Conservation (phyloP, 2,113 vertebrate species). For the Sceloporus undulatus region DNA sequence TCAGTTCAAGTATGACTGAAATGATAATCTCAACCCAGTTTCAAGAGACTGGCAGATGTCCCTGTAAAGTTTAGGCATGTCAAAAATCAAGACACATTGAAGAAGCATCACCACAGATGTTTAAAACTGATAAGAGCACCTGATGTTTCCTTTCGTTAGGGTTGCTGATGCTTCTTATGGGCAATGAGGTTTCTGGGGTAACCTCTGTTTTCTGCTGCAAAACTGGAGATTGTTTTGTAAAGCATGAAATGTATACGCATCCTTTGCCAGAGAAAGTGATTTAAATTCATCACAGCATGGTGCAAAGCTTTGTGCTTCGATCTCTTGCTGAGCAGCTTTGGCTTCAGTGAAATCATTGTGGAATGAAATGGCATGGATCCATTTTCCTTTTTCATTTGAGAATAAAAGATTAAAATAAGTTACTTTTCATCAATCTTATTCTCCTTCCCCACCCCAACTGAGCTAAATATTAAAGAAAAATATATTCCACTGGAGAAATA, state of each 20-base stretch:
- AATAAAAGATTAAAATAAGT: background rate
- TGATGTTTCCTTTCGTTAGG: background rate
- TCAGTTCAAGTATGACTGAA: slow-evolving; percentile 49
- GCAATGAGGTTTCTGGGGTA: background rate
- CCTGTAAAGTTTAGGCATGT: slow-evolving; percentile 5
- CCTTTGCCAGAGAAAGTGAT: slow-evolving; percentile 21
- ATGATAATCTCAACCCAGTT: background rate
- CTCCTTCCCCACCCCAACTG: background rate
- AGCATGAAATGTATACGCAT: background rate
- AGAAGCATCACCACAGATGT: slow-evolving; percentile 20
- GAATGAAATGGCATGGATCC: background rate
- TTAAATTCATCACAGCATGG: slow-evolving; percentile 30
- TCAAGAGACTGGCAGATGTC: background rate
- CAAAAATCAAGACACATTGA: slow-evolving; percentile 54
- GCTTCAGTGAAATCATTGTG: background rate
- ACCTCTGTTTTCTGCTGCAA: background rate
- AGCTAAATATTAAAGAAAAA: slow-evolving; percentile 1
- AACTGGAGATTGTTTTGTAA: slow-evolving; percentile 7
- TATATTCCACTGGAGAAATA: slow-evolving; percentile 18
- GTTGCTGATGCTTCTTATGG: background rate
- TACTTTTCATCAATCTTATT: background rate
- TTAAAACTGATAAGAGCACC: slow-evolving; percentile 43
- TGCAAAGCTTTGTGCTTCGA: slow-evolving; percentile 7
- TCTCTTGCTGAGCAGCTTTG: slow-evolving; percentile 23
- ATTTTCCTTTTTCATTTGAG: slow-evolving; percentile 13